Conservation (phyloP, 2,113 vertebrate species). For the Tympanuchus pallidicinctus region DNA sequence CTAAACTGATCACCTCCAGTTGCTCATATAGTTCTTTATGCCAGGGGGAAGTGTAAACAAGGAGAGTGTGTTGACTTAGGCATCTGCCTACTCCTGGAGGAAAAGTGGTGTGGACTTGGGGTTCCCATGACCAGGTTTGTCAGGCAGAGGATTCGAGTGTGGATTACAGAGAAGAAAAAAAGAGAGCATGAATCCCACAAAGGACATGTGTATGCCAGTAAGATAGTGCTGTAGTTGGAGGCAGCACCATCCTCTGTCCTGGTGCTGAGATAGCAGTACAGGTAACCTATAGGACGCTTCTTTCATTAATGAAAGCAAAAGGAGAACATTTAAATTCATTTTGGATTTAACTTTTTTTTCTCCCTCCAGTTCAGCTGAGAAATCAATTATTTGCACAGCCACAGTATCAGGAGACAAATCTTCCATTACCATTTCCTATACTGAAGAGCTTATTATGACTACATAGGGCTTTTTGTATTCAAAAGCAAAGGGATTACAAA, state of each 20-base stretch:
- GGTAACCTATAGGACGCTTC: neutral
- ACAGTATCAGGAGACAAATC: conserved; percentile 41
- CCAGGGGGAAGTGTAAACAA: neutral
- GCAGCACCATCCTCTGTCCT: neutral
- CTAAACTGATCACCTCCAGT: neutral
- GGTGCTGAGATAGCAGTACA: accelerated
- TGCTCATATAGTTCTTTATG: neutral
- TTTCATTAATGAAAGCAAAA: neutral
- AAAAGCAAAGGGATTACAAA: conserved; percentile 57
- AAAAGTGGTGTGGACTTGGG: neutral
- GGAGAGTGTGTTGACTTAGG: neutral
- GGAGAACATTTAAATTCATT: neutral
- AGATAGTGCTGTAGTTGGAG: neutral
- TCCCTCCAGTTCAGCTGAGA: neutral
- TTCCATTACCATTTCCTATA: conserved; percentile 47
- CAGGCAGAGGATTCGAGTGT: neutral
- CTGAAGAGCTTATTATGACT: conserved; percentile 52
- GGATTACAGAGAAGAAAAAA: neutral
- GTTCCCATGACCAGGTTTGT: neutral
- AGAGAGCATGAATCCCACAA: accelerated
- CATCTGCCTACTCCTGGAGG: neutral
- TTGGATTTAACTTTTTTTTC: accelerated
- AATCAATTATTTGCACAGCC: conserved; percentile 59
- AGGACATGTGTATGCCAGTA: accelerated
- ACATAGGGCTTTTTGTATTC: conserved; percentile 45